phyloP scores from a whole-genome alignment of 1,140 invertebrate genomes.

The Lepidurus arcticus region DNA sequence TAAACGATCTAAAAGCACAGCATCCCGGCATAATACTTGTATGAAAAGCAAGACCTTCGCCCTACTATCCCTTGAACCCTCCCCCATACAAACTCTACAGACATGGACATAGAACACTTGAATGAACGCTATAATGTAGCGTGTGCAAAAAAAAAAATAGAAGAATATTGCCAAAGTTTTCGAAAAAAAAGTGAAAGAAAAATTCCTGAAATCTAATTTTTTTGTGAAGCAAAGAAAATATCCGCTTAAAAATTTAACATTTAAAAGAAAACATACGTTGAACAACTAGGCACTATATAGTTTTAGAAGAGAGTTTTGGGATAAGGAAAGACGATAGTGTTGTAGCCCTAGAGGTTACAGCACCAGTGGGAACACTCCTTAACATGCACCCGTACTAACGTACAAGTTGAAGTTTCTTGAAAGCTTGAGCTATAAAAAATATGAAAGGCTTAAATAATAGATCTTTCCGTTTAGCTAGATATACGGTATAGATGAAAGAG shows the following conservation, averaged over 20 bases:
- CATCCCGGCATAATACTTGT: neutral
- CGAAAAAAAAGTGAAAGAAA: no score
- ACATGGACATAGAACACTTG: no score
- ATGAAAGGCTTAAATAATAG: neutral
- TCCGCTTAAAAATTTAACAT: neutral
- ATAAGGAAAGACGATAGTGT: constrained; percentile 22
- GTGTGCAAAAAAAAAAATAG: no score
- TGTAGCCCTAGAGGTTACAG: constrained; percentile 18
- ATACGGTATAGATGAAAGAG: neutral
- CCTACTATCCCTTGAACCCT: no score
- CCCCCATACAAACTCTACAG: no score
- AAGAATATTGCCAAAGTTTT: no score
- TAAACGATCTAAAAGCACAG: constrained; percentile 22
- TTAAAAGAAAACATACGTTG: neutral
- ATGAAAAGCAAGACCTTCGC: no score
- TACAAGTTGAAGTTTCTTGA: constrained; percentile 8
- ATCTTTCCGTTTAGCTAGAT: neutral
- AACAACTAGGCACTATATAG: neutral
- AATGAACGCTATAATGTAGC: no score
- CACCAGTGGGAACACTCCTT: constrained; percentile 20
- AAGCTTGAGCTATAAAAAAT: constrained; percentile 12
- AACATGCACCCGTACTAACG: constrained; percentile 12
- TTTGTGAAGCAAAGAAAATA: no score
- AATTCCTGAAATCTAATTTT: no score
- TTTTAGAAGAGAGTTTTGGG: neutral